phyloP scores from a whole-genome alignment of 2,113 vertebrate species.

The Larimichthys polyactis region DNA sequence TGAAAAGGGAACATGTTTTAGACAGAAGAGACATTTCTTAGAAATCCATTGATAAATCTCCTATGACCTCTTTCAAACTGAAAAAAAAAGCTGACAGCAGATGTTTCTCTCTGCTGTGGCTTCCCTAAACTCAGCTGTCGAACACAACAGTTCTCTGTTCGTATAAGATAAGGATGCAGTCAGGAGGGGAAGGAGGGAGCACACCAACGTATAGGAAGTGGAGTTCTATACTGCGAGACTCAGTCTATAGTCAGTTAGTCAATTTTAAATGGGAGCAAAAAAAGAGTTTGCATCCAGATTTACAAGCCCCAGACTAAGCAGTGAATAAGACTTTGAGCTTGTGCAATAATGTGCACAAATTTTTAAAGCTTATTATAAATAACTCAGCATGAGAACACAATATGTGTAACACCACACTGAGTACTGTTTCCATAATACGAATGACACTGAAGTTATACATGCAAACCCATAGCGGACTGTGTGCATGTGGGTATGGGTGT shows the following conservation, averaged over 20 bases:
- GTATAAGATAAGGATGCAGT: conserved; percentile 35
- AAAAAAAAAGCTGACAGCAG: conserved; percentile 37
- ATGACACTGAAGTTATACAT: background rate
- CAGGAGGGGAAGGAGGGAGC: background rate
- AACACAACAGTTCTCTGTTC: conserved; percentile 43
- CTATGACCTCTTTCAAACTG: conserved; percentile 24
- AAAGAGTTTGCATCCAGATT: background rate
- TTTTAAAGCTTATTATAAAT: background rate
- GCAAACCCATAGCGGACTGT: background rate
- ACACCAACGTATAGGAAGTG: background rate
- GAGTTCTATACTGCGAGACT: background rate
- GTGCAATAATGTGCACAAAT: background rate
- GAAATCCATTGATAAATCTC: background rate
- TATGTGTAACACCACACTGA: too few relatives aligned
- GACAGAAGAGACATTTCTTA: too few relatives aligned
- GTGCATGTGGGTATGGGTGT: background rate
- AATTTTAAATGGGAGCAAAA: background rate
- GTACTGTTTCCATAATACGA: background rate
- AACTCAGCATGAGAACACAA: background rate
- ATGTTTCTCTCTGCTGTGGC: conserved; percentile 12
- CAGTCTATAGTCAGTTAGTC: background rate
- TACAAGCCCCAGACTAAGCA: background rate
- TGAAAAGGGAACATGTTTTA: background rate
- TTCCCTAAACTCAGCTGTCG: background rate
- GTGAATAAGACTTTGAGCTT: background rate